These are phyloP conservation scores for Yasuhikotakia modesta DNA, from an alignment of 2,797 vertebrate genomes.

Conservation along the genomic window DNA sequence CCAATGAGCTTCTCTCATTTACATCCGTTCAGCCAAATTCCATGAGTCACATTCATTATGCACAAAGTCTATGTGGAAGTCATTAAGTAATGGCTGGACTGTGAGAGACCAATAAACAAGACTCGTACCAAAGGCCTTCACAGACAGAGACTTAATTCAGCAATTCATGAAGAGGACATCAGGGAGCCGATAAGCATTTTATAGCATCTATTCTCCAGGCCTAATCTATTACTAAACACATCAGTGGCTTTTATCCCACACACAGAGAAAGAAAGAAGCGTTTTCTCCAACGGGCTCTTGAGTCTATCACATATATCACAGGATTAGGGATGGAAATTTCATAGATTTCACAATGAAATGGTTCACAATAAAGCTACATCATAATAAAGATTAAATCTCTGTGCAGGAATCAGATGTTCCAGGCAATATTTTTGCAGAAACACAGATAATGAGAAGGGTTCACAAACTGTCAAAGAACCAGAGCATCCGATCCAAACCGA, in stretches of 20 bases:
- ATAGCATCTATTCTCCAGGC: slow-evolving; percentile 36
- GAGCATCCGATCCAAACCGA: too few species aligned
- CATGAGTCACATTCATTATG: slow-evolving; percentile 37
- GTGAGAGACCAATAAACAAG: slow-evolving; percentile 51
- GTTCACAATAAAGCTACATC: neutral
- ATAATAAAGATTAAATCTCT: too few species aligned
- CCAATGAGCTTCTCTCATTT: neutral
- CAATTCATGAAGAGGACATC: slow-evolving; percentile 47
- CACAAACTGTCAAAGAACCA: too few species aligned
- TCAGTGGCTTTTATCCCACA: slow-evolving; percentile 17
- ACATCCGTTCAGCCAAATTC: neutral
- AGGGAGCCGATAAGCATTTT: slow-evolving; percentile 40
- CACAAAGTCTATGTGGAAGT: slow-evolving; percentile 33
- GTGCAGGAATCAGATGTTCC: too few species aligned
- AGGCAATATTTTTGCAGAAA: too few species aligned
- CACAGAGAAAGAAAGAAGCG: slow-evolving; percentile 5
- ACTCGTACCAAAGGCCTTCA: slow-evolving; percentile 30
- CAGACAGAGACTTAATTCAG: slow-evolving; percentile 18
- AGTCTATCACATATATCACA: slow-evolving; percentile 12
- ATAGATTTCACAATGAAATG: neutral
- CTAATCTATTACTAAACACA: slow-evolving; percentile 49
- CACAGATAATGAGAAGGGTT: too few species aligned
- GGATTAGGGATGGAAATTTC: neutral
- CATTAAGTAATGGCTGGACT: slow-evolving; percentile 29
- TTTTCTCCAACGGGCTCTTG: neutral